phyloP scores from a whole-genome alignment of 2,888 invertebrate species.

The Himalopsyche tibetana region DNA sequence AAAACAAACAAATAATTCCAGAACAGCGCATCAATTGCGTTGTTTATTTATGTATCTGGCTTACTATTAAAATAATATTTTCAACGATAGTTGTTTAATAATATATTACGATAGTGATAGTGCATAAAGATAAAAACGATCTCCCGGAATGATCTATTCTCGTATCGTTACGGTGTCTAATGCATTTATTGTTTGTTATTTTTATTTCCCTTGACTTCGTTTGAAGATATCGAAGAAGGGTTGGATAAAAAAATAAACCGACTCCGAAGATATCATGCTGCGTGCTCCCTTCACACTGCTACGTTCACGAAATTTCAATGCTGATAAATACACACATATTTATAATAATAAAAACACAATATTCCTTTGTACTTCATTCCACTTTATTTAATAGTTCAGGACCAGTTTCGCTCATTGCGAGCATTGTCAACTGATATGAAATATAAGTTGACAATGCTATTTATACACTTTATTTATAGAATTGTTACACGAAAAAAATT shows the following conservation, averaged over 20 bases:
- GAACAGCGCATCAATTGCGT: no score
- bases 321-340: no score
- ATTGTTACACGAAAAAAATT: no score
- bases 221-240: slow-evolving; percentile 27
- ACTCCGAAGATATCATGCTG: background rate
- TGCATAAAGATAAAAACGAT: background rate
- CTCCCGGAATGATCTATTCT: slow-evolving; percentile 15
- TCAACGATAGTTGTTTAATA: background rate
- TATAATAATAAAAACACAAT: no score
- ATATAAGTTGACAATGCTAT: no score
- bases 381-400: no score
- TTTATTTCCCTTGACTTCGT: background rate
- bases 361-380: no score
- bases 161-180: background rate
- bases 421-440: no score
- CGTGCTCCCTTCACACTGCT: background rate
- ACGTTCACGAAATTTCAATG: background rate
- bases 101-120: slow-evolving; percentile 1
- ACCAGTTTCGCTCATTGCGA: no score
- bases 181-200: slow-evolving; percentile 23
- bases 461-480: no score
- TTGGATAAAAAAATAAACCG: slow-evolving; percentile 22
- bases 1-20: no score
- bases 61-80: background rate
- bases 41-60: no score